Conservation (phyloP, 1,140 invertebrate species). For the Papilio dardanus region DNA sequence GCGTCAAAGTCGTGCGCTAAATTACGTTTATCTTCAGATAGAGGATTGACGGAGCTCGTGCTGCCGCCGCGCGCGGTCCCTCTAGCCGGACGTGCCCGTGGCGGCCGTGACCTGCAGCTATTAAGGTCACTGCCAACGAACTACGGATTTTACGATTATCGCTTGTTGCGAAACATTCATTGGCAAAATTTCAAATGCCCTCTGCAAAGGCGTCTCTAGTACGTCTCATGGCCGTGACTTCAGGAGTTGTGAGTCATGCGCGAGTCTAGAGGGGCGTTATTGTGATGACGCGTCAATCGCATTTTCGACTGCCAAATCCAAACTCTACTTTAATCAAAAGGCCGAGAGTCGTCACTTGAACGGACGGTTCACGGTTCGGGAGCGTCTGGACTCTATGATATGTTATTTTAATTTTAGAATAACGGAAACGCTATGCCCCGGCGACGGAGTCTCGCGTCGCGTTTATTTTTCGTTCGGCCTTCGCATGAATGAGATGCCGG, state of each 20-base stretch:
- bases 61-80: conserved; percentile 46
- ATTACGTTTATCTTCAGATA: conserved; percentile 51
- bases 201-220: conserved; percentile 70
- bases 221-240: conserved; percentile 64
- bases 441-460: conserved; percentile 53
- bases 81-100: conserved; percentile 50
- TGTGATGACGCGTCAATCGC: conserved; percentile 44
- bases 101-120: conserved; percentile 70
- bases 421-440: conserved; percentile 61
- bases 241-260: conserved; percentile 60
- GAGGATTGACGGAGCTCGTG: conserved; percentile 41
- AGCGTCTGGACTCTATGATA: conserved; percentile 52
- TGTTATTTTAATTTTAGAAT: conserved; percentile 73
- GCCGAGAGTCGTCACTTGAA: conserved; percentile 39
- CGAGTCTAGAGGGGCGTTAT: conserved; percentile 49
- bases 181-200: conserved; percentile 79
- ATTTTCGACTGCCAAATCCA: background rate
- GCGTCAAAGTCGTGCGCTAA: conserved; percentile 49
- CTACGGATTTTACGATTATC: conserved; percentile 76
- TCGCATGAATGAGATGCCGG: conserved; percentile 75
- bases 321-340: conserved; percentile 13
- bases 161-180: conserved; percentile 67
- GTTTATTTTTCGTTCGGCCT: conserved; percentile 65
- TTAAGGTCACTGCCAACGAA: conserved; percentile 71
- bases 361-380: background rate